These are phyloP conservation scores for Megamerina dolium DNA, from an alignment of 2,888 invertebrate genomes.

Conservation along the genomic window DNA sequence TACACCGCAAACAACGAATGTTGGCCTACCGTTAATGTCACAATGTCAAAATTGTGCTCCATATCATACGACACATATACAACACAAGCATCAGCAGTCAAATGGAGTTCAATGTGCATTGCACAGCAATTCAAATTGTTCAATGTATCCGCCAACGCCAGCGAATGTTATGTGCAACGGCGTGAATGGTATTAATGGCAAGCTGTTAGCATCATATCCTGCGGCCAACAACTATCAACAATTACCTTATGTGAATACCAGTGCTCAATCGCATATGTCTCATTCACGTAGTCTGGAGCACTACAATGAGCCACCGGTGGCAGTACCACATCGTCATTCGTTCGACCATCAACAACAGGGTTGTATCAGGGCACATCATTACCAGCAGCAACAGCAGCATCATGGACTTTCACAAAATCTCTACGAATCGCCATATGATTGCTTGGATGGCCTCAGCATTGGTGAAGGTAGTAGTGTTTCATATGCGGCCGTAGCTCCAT, in stretches of 20 bases:
- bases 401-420: slow-evolving; percentile 29
- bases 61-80: slow-evolving; percentile 15
- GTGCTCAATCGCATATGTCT: slow-evolving; percentile 33
- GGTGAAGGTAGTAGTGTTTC: slow-evolving; percentile 32
- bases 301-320: slow-evolving; percentile 39
- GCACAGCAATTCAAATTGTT: slow-evolving; percentile 21
- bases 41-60: slow-evolving; percentile 25
- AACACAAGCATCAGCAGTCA: slow-evolving; percentile 6
- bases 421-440: slow-evolving; percentile 45
- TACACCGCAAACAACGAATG: slow-evolving; percentile 17
- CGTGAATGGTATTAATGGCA: slow-evolving; percentile 9
- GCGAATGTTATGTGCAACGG: slow-evolving; percentile 27
- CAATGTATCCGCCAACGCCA: slow-evolving; percentile 22
- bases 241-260: slow-evolving; percentile 14
- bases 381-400: slow-evolving; percentile 21
- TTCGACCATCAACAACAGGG: slow-evolving; percentile 46
- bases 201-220: slow-evolving; percentile 23
- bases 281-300: slow-evolving; percentile 49
- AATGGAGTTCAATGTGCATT: slow-evolving; percentile 16
- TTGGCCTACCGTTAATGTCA: slow-evolving; percentile 4
- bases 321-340: slow-evolving; percentile 45
- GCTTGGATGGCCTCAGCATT: slow-evolving; percentile 40
- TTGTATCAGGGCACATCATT: slow-evolving; percentile 24
- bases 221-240: slow-evolving; percentile 22
- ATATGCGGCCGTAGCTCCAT: slow-evolving; percentile 37